These are phyloP conservation scores for Planiliza haematocheilus DNA, from an alignment of 2,113 vertebrate species.

Conservation along the genomic window DNA sequence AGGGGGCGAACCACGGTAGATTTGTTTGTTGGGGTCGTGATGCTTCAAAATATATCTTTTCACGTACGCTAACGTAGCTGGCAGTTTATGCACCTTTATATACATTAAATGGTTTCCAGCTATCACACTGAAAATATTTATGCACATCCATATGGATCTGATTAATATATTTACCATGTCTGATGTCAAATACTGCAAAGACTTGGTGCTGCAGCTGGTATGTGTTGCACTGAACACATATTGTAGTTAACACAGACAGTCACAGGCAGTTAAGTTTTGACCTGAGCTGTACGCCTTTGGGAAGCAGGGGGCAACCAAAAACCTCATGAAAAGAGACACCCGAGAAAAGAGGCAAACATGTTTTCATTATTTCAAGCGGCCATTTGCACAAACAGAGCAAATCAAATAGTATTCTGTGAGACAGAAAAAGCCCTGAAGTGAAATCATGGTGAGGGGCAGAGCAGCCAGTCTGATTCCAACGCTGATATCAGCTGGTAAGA, in stretches of 20 bases:
- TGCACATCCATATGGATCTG: no score
- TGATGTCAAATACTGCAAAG: slow-evolving; percentile 1
- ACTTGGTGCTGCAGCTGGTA: not conserved
- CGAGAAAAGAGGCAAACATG: slow-evolving; percentile 13
- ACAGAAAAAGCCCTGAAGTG: slow-evolving; percentile 4
- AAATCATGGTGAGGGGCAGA: not conserved
- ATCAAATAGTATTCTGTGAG: not conserved
- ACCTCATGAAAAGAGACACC: not conserved
- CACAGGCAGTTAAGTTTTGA: not conserved
- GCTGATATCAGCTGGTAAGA: not conserved
- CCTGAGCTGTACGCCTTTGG: not conserved
- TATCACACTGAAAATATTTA: no score
- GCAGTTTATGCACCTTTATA: no score
- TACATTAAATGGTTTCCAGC: no score
- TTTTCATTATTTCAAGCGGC: not conserved
- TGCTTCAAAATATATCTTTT: no score
- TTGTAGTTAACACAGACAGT: not conserved
- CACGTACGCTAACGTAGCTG: no score
- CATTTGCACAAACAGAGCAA: not conserved
- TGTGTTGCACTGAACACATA: slow-evolving; percentile 4
- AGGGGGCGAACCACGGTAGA: no score
- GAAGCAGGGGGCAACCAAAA: not conserved
- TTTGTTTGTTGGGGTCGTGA: no score
- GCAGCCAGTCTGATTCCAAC: slow-evolving; percentile 6
- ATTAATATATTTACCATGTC: not conserved